Evolutionary conservation across 2,113 vertebrate species (phyloP).

Genomic region (Nothoprocta pentlandii): DNA sequence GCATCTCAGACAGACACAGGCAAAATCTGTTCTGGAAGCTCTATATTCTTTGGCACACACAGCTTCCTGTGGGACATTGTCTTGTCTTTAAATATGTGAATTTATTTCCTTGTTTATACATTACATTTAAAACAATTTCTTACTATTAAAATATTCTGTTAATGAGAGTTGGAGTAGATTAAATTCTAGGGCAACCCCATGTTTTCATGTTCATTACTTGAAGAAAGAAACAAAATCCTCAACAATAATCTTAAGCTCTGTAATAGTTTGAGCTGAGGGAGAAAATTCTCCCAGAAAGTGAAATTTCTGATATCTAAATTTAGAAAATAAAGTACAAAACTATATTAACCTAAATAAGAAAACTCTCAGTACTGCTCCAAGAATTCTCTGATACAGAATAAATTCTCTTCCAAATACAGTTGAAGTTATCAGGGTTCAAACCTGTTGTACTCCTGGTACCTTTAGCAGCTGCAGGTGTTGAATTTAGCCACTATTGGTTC

Average conservation of each 20-base stretch:
- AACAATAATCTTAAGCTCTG: neutral
- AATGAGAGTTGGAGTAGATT: neutral
- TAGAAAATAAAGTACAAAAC: neutral
- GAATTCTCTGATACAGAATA: neutral
- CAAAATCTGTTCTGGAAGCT: neutral
- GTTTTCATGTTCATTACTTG: neutral
- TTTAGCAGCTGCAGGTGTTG: neutral
- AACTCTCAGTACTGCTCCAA: neutral
- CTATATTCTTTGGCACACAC: neutral
- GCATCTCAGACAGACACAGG: conserved; percentile 3
- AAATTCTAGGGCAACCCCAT: neutral
- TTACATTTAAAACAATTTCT: neutral
- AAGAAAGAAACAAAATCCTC: neutral
- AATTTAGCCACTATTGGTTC: conserved; percentile 3
- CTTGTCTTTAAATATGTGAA: neutral
- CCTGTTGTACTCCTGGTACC: neutral
- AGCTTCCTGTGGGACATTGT: neutral
- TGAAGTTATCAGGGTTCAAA: neutral
- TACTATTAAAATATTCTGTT: neutral
- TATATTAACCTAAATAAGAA: neutral
- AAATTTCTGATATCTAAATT: neutral
- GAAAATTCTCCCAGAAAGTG: neutral
- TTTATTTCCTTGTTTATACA: neutral
- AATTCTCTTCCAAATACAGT: neutral
- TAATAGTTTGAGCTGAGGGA: neutral